phyloP scores from a whole-genome alignment of 1,140 invertebrate genomes.

The Sitodiplosis mosellana region DNA sequence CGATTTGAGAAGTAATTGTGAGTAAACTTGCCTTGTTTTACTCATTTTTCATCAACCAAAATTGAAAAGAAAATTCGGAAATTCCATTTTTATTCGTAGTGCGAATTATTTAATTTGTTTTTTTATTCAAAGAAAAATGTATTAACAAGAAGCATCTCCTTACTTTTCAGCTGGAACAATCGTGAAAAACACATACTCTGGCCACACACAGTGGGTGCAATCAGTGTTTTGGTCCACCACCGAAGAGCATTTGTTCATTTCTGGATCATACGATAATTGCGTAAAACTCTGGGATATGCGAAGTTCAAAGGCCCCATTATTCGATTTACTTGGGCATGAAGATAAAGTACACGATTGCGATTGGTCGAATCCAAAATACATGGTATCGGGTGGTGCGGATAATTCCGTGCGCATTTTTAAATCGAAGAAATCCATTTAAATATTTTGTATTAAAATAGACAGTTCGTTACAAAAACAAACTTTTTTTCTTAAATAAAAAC shows the following conservation, averaged over 20 bases:
- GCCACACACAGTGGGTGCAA: slow-evolving; percentile 84
- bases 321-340: slow-evolving; percentile 81
- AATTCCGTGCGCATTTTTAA: slow-evolving; percentile 84
- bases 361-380: slow-evolving; percentile 73
- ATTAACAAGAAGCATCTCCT: no score
- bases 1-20: slow-evolving; percentile 76
- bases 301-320: slow-evolving; percentile 81
- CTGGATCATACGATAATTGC: slow-evolving; percentile 76
- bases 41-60: no score
- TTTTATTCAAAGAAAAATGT: no score
- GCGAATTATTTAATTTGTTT: no score
- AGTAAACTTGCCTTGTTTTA: no score
- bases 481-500: no score
- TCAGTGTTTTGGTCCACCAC: slow-evolving; percentile 76
- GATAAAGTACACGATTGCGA: slow-evolving; percentile 88
- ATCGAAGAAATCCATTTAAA: slow-evolving; percentile 17
- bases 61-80: neutral
- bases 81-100: neutral
- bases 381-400: slow-evolving; percentile 85
- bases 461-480: no score
- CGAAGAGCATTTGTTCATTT: slow-evolving; percentile 75
- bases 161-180: slow-evolving; percentile 55
- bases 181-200: slow-evolving; percentile 73
- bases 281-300: slow-evolving; percentile 93
- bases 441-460: no score